Evolutionary conservation across 2,888 invertebrate species (phyloP).

Genomic region (Drosophila anomelani): DNA sequence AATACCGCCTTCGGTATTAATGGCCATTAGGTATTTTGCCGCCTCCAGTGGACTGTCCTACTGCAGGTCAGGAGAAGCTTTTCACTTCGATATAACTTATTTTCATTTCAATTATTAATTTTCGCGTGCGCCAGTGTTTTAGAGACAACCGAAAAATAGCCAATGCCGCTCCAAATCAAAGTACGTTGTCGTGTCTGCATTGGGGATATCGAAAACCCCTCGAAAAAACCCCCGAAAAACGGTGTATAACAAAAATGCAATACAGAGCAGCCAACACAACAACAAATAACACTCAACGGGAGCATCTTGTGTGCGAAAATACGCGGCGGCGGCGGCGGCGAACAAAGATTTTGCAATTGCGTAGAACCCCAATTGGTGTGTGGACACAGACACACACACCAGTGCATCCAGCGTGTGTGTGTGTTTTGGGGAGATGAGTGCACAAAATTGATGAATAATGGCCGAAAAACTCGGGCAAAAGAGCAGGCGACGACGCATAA

Average conservation of each 20-base stretch:
- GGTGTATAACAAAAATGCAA: constrained; percentile 38
- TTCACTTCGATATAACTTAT: constrained; percentile 71
- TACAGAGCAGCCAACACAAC: constrained; percentile 42
- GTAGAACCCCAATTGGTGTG: constrained; percentile 52
- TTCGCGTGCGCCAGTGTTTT: constrained; percentile 50
- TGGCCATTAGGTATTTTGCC: not conserved
- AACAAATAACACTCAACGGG: constrained; percentile 41
- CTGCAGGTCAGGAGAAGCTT: constrained; percentile 64
- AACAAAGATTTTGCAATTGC: constrained; percentile 68
- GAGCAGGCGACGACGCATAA: constrained; percentile 30
- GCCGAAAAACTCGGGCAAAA: constrained; percentile 43
- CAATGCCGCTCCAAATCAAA: constrained; percentile 38
- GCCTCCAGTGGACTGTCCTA: constrained; percentile 1
- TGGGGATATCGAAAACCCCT: constrained; percentile 1
- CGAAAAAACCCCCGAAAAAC: constrained; percentile 12
- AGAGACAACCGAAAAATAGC: constrained; percentile 32
- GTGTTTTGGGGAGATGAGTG: constrained; percentile 52
- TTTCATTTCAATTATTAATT: constrained; percentile 73
- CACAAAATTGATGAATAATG: constrained; percentile 57
- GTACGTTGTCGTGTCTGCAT: constrained; percentile 49
- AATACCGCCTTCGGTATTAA: constrained; percentile 6
- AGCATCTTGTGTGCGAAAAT: constrained; percentile 52
- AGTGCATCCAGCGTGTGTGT: not conserved
- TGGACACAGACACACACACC: constrained; percentile 19
- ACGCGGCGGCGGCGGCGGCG: constrained; percentile 42